These are phyloP conservation scores for Euborellia annulipes DNA, from an alignment of 1,140 invertebrate species.

Conservation along the genomic window DNA sequence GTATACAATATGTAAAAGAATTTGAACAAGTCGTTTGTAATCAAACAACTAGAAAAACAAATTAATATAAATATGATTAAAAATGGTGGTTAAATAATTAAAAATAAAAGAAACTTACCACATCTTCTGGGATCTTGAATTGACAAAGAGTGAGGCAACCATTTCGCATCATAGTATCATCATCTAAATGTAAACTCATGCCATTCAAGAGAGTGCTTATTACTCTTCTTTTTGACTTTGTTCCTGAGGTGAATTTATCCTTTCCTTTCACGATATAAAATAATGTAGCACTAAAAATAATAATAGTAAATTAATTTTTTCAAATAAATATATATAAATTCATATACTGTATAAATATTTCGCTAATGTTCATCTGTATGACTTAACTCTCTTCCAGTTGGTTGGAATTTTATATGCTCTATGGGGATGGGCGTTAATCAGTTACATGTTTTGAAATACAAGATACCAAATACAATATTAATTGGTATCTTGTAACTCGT, in stretches of 20 bases:
- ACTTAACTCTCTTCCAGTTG: no score
- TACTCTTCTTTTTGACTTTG: constrained; percentile 56
- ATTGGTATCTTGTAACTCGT: no score
- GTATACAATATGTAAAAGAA: constrained; percentile 68
- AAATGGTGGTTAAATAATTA: no score
- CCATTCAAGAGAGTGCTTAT: constrained; percentile 67
- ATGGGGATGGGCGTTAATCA: no score
- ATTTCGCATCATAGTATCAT: constrained; percentile 89
- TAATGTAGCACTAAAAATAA: constrained; percentile 61
- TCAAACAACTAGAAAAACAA: constrained; percentile 58
- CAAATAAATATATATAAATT: no score
- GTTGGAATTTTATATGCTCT: no score
- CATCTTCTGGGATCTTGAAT: constrained; percentile 87
- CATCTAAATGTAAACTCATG: constrained; percentile 69
- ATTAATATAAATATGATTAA: no score
- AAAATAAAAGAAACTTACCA: constrained; percentile 71
- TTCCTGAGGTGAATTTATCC: constrained; percentile 44
- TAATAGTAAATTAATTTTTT: constrained; percentile 11
- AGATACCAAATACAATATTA: no score
- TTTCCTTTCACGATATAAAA: constrained; percentile 86
- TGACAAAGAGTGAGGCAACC: constrained; percentile 88
- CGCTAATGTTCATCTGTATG: no score
- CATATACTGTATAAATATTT: no score
- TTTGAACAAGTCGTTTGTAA: constrained; percentile 71
- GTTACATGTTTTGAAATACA: no score